Evolutionary conservation across 2,797 vertebrate genomes (phyloP).

Genomic region (Parauchenoglanis ngamensis): DNA sequence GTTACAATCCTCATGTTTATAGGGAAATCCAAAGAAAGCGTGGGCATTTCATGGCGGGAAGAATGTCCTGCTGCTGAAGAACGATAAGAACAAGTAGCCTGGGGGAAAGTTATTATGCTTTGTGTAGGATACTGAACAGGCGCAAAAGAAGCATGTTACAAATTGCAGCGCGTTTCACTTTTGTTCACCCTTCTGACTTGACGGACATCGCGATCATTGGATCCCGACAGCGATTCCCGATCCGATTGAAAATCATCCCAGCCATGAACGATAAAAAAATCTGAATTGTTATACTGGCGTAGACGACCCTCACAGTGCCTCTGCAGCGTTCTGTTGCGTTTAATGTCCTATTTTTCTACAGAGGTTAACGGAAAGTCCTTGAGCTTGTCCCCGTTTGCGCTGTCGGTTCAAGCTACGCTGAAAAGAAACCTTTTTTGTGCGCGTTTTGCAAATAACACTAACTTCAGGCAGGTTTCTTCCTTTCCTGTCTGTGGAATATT

Average conservation of each 20-base stretch:
- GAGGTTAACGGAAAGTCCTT: slow-evolving; percentile 42
- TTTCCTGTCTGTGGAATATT: neutral
- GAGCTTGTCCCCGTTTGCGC: slow-evolving; percentile 45
- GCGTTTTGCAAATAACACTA: neutral
- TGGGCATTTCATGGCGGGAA: slow-evolving; percentile 96
- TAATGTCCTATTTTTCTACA: slow-evolving; percentile 29
- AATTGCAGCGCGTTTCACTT: neutral
- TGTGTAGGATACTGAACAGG: neutral
- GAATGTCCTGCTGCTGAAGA: slow-evolving; percentile 88
- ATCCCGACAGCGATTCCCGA: neutral
- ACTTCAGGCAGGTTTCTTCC: neutral
- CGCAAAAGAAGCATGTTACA: neutral
- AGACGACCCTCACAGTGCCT: neutral
- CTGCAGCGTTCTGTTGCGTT: neutral
- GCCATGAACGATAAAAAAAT: neutral
- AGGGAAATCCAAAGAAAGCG: slow-evolving; percentile 87
- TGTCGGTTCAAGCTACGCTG: neutral
- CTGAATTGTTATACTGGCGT: neutral
- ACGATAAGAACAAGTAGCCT: slow-evolving; percentile 87
- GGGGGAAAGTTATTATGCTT: slow-evolving; percentile 60
- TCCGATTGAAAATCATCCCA: too few species aligned
- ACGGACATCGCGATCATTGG: rapidly evolving
- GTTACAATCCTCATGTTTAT: slow-evolving; percentile 39
- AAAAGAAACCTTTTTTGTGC: neutral
- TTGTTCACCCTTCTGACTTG: too few species aligned